Evolutionary conservation across 2,888 invertebrate species (phyloP).

Genomic region (Cremastinae sp.): DNA sequence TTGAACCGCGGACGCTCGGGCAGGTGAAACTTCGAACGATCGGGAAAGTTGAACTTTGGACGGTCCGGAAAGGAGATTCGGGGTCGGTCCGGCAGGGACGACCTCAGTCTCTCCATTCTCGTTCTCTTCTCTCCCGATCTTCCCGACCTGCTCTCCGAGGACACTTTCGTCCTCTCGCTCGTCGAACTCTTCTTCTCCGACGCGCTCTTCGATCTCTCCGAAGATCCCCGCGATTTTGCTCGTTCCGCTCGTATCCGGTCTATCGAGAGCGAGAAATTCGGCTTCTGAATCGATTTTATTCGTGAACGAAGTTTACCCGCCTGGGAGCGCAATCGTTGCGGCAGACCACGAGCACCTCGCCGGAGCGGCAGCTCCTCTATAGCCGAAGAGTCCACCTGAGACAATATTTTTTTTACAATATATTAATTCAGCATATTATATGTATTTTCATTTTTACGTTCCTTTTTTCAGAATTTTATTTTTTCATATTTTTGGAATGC

Average conservation of each 20-base stretch:
- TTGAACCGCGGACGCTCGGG: slow-evolving; percentile 84
- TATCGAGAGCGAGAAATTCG: slow-evolving; percentile 80
- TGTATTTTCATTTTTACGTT: no score
- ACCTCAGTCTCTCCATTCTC: slow-evolving; percentile 83
- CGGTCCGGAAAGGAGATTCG: slow-evolving; percentile 80
- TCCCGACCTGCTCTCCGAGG: slow-evolving; percentile 29
- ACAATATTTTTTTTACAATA: slow-evolving; percentile 26
- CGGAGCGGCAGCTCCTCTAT: slow-evolving; percentile 82
- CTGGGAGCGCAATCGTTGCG: slow-evolving; percentile 85
- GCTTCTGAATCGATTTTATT: slow-evolving; percentile 84
- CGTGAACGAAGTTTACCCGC: slow-evolving; percentile 88
- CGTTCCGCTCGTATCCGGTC: slow-evolving; percentile 75
- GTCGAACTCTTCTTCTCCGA: slow-evolving; percentile 58
- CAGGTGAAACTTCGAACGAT: slow-evolving; percentile 81
- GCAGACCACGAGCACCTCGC: slow-evolving; percentile 72
- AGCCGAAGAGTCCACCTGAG: slow-evolving; percentile 84
- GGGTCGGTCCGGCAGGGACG: slow-evolving; percentile 84
- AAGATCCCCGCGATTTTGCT: slow-evolving; percentile 66
- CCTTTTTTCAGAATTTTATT: not conserved
- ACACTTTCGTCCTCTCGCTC: slow-evolving; percentile 58
- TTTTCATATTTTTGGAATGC: no score
- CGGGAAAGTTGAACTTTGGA: slow-evolving; percentile 81
- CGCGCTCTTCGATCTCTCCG: slow-evolving; percentile 52
- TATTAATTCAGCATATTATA: no score
- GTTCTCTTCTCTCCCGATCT: slow-evolving; percentile 71